Evolutionary conservation across 2,888 invertebrate species (phyloP), one percentile per base, ranked within the genome.

Genomic region (Ochropacha duplaris): DNA sequence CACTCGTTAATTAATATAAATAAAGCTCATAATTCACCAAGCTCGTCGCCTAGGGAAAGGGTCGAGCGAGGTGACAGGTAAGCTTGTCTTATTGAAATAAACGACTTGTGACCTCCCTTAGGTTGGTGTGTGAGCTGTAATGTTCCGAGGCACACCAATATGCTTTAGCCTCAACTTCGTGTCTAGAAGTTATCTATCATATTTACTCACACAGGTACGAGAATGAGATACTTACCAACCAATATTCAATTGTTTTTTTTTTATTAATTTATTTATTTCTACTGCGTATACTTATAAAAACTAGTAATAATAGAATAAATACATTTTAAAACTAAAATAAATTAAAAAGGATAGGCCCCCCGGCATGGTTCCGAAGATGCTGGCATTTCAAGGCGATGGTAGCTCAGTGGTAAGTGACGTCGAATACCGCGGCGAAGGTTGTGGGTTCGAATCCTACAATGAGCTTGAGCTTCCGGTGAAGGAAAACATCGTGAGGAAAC

Each of bases 11-110:
- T 81, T 79, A 79, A 69, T 76, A 79, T 77, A 81, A 84, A 82
- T 81, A 79, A 79, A 76, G 78, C 68, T 74, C 78, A 79, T 83
- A 81, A 83, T 70, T 77, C 75, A 74, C 62, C 57, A 62, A 65
- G 64, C 61, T 44, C 61, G 72, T 68, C 70, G 58, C 67, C 58
- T 65, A 69, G 74, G 71, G 79, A 76, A 71, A 74, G 78, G 79
- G 76, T 74, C 76, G 76, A 58, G 57, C 57, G 55, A 51, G 71
- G 70, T 65, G 76, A 71, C 79, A 80, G 79, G 81, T 81, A 78
- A 76, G 77, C 74, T 71, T 72, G 75, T 80, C 74, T 82, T 83
- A 83, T 83, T 82, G 83, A 82, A 81, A 83, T 78, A 81, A 83
- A 82, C 72, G 83, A 83, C 82, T 80, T 72, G 76, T 74, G 76